Base-by-base conservation (phyloP, 2,797 vertebrate species). In the Ictinia mississippiensis region DNA sequence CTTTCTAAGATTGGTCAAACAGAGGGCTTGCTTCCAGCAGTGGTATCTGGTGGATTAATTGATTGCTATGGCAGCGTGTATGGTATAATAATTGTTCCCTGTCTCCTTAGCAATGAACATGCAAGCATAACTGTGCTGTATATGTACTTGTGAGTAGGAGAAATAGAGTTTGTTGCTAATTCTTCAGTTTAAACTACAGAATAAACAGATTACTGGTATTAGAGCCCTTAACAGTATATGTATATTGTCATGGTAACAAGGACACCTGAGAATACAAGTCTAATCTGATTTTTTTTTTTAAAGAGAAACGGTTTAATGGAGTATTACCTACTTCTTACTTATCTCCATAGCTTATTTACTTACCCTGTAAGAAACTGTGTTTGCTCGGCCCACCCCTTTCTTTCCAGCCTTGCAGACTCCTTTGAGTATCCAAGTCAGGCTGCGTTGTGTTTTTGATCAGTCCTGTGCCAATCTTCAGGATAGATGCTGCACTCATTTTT, bases 101-200 rank as follows among this genome's bases (percentile, higher is more conserved):
- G 45, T 29, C 25, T 83, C 45, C 38, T 23, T 47, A 40, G 35
- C 0, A 0, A 29, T 4, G 73, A 56, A 44, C 0, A 0, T 19
- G 11, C 40, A 73, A 58, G 29, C 7, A 4, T 11, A 44, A 12
- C 47, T 68, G n/a, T 78, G 53, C 13, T 74, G 18, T 33, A 11
- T 29, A 1, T 17, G 16, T 15, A 16, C 15, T 8, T 53, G 9
- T 1, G 3, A 68, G 29, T 5, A 56, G 62, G 28, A 65, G 42
- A 55, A 90, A 50, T 1, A 2, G 20, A 2, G 5, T 67, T 77
- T 71, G 38, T 62, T 62, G 45, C 59, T 65, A 56, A 42, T 65
- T 90, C 33, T 71, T 68, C 40, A 22, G 12, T 72, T 94, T 38
- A 33, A 83, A 22, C 18, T 35, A 5, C 3, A 15, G 15, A 81